phyloP scores from a whole-genome alignment of 2,888 invertebrate genomes.

The Amphiduros pacificus region DNA sequence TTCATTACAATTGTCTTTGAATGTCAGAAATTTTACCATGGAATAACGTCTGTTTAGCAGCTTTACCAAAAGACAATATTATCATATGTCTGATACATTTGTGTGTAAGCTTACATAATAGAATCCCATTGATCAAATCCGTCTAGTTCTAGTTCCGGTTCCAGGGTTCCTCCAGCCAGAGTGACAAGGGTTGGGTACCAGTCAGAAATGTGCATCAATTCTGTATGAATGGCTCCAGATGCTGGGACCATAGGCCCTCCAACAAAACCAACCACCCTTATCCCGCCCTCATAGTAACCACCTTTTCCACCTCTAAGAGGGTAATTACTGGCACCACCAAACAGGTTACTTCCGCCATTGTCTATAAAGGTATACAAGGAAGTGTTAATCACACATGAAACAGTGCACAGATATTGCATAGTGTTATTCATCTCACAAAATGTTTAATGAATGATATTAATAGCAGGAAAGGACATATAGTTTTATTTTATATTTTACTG shows the following conservation, averaged over 20 bases:
- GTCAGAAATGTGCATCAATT: not conserved
- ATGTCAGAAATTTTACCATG: no score
- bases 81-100: no score
- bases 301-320: not conserved
- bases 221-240: not conserved
- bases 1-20: no score
- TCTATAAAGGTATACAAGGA: not conserved
- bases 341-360: not conserved
- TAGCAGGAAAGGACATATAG: no score
- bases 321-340: not conserved
- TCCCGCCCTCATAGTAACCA: not conserved
- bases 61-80: no score
- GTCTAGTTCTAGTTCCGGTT: not conserved
- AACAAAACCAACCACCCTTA: not conserved
- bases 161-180: not conserved
- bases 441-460: no score
- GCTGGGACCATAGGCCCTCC: not conserved
- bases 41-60: no score
- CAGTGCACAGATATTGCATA: no score
- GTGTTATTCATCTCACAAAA: no score
- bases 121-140: not conserved
- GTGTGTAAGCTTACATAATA: not conserved
- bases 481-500: no score
- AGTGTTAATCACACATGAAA: no score
- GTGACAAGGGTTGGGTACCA: not conserved